Conservation (phyloP, 2,797 vertebrate species). For the Pseudomugil tenellus region DNA sequence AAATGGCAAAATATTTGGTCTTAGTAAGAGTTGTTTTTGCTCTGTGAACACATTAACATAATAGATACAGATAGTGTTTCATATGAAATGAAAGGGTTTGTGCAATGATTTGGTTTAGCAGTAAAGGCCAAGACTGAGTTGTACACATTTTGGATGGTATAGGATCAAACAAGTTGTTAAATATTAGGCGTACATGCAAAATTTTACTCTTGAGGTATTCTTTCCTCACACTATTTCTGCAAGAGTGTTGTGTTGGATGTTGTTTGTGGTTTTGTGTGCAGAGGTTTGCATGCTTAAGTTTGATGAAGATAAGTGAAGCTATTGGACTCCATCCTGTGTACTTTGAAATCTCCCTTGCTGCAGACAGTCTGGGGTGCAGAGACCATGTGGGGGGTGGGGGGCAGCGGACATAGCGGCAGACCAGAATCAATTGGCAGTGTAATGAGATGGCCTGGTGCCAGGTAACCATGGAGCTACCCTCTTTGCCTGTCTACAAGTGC, state of each 20-base stretch:
- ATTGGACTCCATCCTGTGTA: conserved; percentile 70
- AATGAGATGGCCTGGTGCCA: conserved; percentile 89
- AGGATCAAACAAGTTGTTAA: neutral
- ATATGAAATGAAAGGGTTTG: neutral
- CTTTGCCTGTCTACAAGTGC: conserved; percentile 82
- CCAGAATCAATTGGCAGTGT: conserved; percentile 91
- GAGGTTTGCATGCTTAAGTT: conserved; percentile 30
- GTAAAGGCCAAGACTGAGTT: neutral
- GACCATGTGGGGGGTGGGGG: conserved; percentile 57
- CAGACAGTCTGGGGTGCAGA: conserved; percentile 84
- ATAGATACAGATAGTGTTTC: too few species aligned
- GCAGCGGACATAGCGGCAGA: conserved; percentile 83
- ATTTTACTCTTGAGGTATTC: conserved; percentile 5
- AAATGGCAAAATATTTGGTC: neutral
- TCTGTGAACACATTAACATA: too few species aligned
- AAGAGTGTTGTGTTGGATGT: conserved; percentile 10
- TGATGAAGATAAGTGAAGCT: conserved; percentile 56
- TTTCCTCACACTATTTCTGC: neutral
- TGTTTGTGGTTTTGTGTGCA: conserved; percentile 27
- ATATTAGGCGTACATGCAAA: neutral
- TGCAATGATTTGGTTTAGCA: neutral
- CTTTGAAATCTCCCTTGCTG: conserved; percentile 76
- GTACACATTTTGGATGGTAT: neutral
- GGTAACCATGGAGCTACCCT: conserved; percentile 88
- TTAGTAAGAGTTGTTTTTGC: neutral